Conservation (phyloP, 2,797 vertebrate genomes). For the Sebastiscus albofasciatus region DNA sequence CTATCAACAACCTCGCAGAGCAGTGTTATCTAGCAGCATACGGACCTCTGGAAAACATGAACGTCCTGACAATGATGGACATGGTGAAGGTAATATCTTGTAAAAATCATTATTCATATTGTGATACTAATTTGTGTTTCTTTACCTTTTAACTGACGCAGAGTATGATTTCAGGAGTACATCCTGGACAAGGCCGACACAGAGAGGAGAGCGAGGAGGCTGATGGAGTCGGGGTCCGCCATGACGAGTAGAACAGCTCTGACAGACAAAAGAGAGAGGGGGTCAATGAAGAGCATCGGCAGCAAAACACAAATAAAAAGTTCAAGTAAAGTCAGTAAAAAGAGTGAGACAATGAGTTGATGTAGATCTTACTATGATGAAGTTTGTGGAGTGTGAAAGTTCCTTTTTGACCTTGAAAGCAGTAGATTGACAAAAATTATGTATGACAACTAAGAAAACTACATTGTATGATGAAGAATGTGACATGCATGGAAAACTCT, state of each 20-base stretch:
- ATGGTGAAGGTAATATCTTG: slow-evolving; percentile 81
- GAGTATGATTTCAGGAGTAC: slow-evolving; percentile 77
- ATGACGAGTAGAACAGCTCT: slow-evolving; percentile 42
- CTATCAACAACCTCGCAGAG: slow-evolving; percentile 79
- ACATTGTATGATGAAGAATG: not conserved
- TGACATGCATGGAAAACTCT: not conserved
- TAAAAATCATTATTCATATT: not conserved
- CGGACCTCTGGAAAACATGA: slow-evolving; percentile 66
- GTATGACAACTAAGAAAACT: not conserved
- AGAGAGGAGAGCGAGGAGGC: slow-evolving; percentile 62
- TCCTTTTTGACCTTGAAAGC: not conserved
- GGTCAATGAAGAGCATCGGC: slow-evolving; percentile 50
- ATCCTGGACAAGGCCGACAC: slow-evolving; percentile 79
- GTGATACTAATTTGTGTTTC: not conserved
- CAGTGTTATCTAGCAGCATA: slow-evolving; percentile 78
- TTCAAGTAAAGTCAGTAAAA: slow-evolving; percentile 70
- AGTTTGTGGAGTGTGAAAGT: not conserved
- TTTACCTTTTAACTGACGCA: not conserved
- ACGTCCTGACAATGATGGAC: slow-evolving; percentile 75
- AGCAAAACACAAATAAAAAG: slow-evolving; percentile 73
- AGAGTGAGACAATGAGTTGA: slow-evolving; percentile 59
- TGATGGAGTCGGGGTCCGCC: slow-evolving; percentile 49
- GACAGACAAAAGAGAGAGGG: slow-evolving; percentile 53
- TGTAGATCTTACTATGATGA: not conserved
- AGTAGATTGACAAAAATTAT: not conserved